A percentile compares a stretch with the other conserved stretches of the same genome.
These are phyloP conservation scores for Grammomys dolichurus DNA, from an alignment of 2,113 vertebrate genomes.

Conservation along the genomic window DNA sequence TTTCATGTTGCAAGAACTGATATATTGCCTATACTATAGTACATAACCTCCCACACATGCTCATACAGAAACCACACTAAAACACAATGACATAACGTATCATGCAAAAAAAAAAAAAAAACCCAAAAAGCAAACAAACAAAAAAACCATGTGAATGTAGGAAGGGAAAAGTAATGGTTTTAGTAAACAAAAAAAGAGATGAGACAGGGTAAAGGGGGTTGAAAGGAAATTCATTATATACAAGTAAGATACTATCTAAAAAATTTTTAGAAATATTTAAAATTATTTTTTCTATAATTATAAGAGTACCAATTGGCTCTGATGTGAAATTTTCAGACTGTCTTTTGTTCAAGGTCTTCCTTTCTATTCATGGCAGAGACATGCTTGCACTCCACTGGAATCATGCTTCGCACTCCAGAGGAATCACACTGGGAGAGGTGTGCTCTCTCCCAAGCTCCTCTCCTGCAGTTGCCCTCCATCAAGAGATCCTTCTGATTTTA, in stretches of 20 bases:
- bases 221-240: neutral
- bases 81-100: too few species aligned
- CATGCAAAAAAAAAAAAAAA: neutral
- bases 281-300: neutral
- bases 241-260: neutral
- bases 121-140: too few species aligned
- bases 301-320: neutral
- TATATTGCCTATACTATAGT: neutral
- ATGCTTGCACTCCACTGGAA: neutral
- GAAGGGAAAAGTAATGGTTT: neutral
- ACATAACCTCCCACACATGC: neutral
- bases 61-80: neutral
- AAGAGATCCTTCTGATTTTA: neutral
- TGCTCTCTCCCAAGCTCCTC: neutral
- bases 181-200: neutral
- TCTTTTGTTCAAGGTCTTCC: neutral
- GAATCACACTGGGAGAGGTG: neutral
- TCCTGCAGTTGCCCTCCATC: neutral
- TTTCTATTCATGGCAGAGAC: slow-evolving; percentile 19
- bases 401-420: neutral
- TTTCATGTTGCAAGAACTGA: neutral
- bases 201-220: neutral
- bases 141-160: neutral
- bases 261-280: neutral
- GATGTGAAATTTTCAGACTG: neutral